Conservation (phyloP, 1,140 invertebrate species). For the Anastrepha ludens region DNA sequence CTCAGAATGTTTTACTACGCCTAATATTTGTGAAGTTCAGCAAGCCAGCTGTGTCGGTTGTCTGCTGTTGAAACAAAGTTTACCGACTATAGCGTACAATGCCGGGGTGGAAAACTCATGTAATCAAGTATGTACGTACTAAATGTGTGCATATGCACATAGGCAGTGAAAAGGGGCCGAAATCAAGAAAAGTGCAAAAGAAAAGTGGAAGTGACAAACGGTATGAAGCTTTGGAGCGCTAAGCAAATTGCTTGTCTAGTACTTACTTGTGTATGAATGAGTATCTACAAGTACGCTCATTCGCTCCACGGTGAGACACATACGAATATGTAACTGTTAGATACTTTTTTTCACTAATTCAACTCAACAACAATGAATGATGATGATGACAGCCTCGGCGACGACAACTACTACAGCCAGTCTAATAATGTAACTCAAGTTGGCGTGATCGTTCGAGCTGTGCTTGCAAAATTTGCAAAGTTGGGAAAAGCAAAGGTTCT, state of each 20-base stretch:
- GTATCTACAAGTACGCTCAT: conserved; percentile 36
- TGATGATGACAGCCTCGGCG: conserved; percentile 35
- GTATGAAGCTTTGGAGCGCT: conserved; percentile 15
- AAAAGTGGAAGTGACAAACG: conserved; percentile 35
- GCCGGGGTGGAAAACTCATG: conserved; percentile 41
- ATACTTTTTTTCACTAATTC: conserved; percentile 42
- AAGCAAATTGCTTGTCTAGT: neutral
- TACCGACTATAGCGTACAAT: conserved; percentile 13
- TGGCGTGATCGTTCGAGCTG: conserved; percentile 24
- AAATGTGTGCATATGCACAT: neutral
- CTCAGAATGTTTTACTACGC: no score
- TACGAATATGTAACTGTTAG: neutral
- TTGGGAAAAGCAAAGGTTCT: neutral
- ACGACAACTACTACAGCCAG: neutral
- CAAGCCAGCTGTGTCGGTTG: neutral
- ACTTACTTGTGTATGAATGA: neutral
- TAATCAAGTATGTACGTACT: neutral
- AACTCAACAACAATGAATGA: conserved; percentile 32
- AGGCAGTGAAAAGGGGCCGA: neutral
- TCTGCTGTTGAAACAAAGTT: neutral
- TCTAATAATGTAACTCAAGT: conserved; percentile 52
- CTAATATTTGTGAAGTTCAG: neutral
- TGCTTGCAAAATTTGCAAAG: conserved; percentile 16
- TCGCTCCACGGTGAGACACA: conserved; percentile 12
- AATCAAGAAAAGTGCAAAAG: conserved; percentile 50